Evolutionary conservation across 1,140 invertebrate genomes (phyloP).

Genomic region (Myzus persicae): DNA sequence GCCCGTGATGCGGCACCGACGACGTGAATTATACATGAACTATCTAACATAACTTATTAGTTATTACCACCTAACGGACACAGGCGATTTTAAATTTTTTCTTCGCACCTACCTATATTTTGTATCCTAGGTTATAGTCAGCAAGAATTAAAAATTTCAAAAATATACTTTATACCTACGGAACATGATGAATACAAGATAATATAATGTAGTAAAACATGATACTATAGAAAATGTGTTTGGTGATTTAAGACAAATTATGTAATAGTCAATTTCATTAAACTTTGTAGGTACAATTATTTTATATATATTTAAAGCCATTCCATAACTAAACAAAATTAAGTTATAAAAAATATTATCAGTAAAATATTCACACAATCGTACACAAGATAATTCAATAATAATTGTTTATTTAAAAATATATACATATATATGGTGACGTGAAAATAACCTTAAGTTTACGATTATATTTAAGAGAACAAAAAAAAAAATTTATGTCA

Average conservation of each 20-base stretch:
- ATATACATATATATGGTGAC: not conserved
- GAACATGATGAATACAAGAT: not conserved
- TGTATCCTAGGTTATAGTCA: not conserved
- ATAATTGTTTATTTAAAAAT: conserved; percentile 27
- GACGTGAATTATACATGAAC: not conserved
- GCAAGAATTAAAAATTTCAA: not conserved
- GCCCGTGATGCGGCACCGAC: not conserved
- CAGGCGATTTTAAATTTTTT: not conserved
- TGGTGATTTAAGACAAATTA: not conserved
- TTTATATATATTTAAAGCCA: not conserved
- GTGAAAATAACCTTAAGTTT: conserved; percentile 32
- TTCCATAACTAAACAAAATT: not conserved
- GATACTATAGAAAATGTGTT: not conserved
- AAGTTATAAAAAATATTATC: not conserved
- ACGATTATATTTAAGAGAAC: not conserved
- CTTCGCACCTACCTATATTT: no score
- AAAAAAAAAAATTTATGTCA: conserved; percentile 45
- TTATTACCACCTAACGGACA: not conserved
- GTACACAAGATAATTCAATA: not conserved
- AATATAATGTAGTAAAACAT: not conserved
- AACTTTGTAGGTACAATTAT: not conserved
- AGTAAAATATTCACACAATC: not conserved
- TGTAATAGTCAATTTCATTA: not conserved
- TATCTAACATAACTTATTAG: not conserved
- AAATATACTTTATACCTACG: not conserved